Evolutionary conservation across 2,113 vertebrate genomes (phyloP).

Genomic region (Mastomys natalensis): DNA sequence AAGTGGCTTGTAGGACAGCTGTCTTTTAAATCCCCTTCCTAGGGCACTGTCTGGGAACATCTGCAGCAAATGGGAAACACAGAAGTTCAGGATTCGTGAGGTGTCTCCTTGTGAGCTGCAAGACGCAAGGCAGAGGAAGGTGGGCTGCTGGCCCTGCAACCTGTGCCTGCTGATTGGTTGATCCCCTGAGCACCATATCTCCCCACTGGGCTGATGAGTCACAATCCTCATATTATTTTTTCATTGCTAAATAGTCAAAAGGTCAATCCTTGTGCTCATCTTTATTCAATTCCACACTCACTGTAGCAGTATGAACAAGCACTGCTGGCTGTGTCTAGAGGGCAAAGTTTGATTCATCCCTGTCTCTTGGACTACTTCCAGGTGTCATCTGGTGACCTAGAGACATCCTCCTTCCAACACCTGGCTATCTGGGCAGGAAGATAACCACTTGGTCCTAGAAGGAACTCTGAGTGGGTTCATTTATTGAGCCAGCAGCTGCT

Average conservation of each 20-base stretch:
- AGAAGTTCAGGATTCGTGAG: background rate
- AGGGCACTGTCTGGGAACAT: background rate
- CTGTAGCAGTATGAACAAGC: background rate
- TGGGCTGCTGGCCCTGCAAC: background rate
- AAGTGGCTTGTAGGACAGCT: background rate
- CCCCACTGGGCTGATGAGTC: background rate
- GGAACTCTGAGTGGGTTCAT: rapidly evolving
- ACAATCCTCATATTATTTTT: background rate
- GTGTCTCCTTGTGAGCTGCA: background rate
- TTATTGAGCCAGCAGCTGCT: background rate
- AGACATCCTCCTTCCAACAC: too few relatives aligned
- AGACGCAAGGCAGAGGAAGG: background rate
- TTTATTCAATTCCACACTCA: too few relatives aligned
- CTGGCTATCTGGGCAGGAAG: background rate
- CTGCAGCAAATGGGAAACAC: background rate
- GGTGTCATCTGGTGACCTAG: background rate
- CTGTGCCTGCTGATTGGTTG: too few relatives aligned
- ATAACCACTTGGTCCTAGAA: background rate
- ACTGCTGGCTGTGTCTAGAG: background rate
- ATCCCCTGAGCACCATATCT: too few relatives aligned
- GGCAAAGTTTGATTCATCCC: too few relatives aligned
- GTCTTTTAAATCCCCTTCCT: background rate
- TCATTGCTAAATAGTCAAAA: background rate
- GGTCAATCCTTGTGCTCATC: background rate
- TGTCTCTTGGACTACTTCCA: background rate